phyloP scores from a whole-genome alignment of 2,797 vertebrate species.

The Chelmon rostratus region DNA sequence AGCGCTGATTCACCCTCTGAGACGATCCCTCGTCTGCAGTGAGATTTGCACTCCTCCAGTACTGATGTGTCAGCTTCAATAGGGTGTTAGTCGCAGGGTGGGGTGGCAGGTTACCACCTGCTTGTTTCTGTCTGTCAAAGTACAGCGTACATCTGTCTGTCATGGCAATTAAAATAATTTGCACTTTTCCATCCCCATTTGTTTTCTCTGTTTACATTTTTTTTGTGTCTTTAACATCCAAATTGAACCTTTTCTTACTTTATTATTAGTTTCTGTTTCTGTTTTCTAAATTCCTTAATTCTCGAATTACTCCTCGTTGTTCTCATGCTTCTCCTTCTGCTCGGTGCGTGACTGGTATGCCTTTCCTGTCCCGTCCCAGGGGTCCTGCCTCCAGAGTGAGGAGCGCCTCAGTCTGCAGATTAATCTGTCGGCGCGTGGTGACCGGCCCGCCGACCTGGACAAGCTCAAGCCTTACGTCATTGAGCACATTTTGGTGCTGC shows the following conservation, averaged over 20 bases:
- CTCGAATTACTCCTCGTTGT: constrained; percentile 3
- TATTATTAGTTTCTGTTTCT: neutral
- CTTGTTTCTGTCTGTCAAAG: constrained; percentile 7
- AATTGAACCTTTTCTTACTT: neutral
- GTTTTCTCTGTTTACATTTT: neutral
- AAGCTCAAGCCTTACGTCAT: constrained; percentile 94
- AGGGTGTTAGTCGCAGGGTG: constrained; percentile 49
- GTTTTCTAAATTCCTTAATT: neutral
- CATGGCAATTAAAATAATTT: neutral
- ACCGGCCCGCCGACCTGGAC: constrained; percentile 91
- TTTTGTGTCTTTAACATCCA: neutral
- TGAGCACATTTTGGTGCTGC: constrained; percentile 95
- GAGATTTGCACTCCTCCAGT: constrained; percentile 56
- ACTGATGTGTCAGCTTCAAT: constrained; percentile 44
- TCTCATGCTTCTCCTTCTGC: constrained; percentile 19
- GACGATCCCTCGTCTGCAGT: constrained; percentile 36
- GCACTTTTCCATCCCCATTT: neutral
- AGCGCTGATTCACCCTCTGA: constrained; percentile 50
- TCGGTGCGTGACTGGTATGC: constrained; percentile 56
- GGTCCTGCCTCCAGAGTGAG: constrained; percentile 84
- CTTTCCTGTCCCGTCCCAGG: constrained; percentile 72
- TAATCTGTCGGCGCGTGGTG: constrained; percentile 90
- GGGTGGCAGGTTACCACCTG: neutral
- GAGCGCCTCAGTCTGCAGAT: constrained; percentile 91
- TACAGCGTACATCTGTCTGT: neutral